A percentile compares a stretch with the other conserved stretches of the same genome.
These are phyloP conservation scores for Ginglymostoma cirratum DNA, from an alignment of 2,113 vertebrate genomes.

Conservation along the genomic window DNA sequence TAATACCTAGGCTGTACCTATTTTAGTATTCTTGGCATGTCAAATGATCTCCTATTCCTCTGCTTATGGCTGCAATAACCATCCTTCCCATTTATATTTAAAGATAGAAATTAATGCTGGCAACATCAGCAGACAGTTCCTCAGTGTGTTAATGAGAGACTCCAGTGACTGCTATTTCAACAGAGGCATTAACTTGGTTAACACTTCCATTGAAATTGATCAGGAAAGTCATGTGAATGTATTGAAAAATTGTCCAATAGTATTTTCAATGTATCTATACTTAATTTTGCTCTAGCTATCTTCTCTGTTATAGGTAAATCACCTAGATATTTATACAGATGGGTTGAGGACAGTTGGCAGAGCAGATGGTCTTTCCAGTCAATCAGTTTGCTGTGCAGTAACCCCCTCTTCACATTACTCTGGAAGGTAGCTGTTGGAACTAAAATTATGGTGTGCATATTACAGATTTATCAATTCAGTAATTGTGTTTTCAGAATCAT, in stretches of 20 bases:
- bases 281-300: not conserved
- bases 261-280: not conserved
- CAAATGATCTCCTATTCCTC: not conserved
- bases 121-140: not conserved
- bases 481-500: not conserved
- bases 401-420: not conserved
- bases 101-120: not conserved
- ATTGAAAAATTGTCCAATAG: not conserved
- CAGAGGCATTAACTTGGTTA: not conserved
- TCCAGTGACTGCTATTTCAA: not conserved
- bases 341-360: not conserved
- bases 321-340: not conserved
- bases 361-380: conserved; percentile 20
- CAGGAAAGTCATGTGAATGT: not conserved
- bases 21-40: not conserved
- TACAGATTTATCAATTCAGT: not conserved
- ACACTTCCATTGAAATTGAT: not conserved
- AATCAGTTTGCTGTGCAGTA: not conserved
- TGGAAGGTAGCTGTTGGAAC: not conserved
- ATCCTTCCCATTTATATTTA: not conserved
- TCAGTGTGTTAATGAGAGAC: not conserved
- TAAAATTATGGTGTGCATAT: not conserved
- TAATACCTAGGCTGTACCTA: not conserved
- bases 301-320: not conserved
- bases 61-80: not conserved